phyloP scores from a whole-genome alignment of 2,888 invertebrate species.

The Hyles lineata region DNA sequence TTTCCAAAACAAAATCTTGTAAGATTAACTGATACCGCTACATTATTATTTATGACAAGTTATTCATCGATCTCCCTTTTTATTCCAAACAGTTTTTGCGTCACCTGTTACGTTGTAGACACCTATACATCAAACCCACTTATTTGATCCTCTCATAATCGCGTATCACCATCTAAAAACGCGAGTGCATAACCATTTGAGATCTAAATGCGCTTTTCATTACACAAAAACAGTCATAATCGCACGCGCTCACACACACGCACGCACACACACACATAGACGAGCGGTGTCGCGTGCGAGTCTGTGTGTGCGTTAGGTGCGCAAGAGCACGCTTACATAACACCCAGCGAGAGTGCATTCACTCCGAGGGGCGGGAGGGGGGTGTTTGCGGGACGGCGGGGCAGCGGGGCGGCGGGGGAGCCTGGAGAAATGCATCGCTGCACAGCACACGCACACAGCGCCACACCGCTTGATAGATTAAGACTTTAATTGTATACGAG shows the following conservation, averaged over 20 bases:
- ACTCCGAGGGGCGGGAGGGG: constrained; percentile 55
- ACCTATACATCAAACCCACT: neutral
- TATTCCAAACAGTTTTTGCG: neutral
- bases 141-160: constrained; percentile 34
- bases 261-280: constrained; percentile 48
- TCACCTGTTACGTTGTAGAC: neutral
- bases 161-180: constrained; percentile 38
- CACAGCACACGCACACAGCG: constrained; percentile 57
- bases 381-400: constrained; percentile 31
- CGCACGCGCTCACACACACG: constrained; percentile 48
- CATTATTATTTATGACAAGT: no score
- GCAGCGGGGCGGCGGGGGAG: constrained; percentile 41
- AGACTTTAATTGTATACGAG: constrained; percentile 47
- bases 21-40: no score
- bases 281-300: constrained; percentile 31
- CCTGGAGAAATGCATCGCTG: constrained; percentile 67
- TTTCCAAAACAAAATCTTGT: no score
- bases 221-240: constrained; percentile 47
- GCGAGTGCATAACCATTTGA: constrained; percentile 36
- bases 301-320: constrained; percentile 52
- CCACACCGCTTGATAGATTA: constrained; percentile 53
- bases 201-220: constrained; percentile 56
- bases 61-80: neutral
- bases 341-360: constrained; percentile 78
- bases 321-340: constrained; percentile 67